A percentile compares a stretch with the other conserved stretches of the same genome.
Evolutionary conservation across 2,888 invertebrate genomes (phyloP).

Genomic region (Hypercompe scribonia): DNA sequence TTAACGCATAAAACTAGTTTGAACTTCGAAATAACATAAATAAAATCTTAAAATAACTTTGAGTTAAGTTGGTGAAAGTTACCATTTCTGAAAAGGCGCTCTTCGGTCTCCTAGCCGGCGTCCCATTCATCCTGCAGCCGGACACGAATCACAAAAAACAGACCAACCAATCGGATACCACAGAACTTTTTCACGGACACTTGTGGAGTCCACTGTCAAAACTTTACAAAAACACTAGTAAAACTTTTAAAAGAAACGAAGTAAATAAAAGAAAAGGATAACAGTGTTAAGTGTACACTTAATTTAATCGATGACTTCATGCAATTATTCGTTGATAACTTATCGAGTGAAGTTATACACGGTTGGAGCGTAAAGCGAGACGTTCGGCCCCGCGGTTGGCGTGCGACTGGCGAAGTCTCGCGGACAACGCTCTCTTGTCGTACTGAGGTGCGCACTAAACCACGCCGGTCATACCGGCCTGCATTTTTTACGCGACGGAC

Average conservation of each 20-base stretch:
- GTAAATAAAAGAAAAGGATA: conserved; percentile 25
- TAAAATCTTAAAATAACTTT: conserved; percentile 1
- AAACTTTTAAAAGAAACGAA: conserved; percentile 31
- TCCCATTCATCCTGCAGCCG: conserved; percentile 81
- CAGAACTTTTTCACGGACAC: conserved; percentile 81
- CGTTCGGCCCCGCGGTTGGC: conserved; percentile 63
- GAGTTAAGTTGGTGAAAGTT: conserved; percentile 46
- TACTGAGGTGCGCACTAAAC: conserved; percentile 45
- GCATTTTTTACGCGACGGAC: conserved; percentile 79
- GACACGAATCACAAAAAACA: conserved; percentile 69
- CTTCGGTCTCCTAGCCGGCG: conserved; percentile 81
- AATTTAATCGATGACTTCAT: conserved; percentile 85
- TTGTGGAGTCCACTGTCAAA: conserved; percentile 77
- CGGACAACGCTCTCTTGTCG: conserved; percentile 43
- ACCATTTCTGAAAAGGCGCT: conserved; percentile 83
- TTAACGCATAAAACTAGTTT: conserved; percentile 16
- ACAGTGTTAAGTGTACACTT: conserved; percentile 56
- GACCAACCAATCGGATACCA: conserved; percentile 71
- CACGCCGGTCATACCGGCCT: conserved; percentile 61
- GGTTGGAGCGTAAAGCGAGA: conserved; percentile 61
- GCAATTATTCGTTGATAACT: conserved; percentile 81
- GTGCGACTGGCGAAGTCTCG: conserved; percentile 65
- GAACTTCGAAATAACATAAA: conserved; percentile 14
- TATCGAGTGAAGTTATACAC: conserved; percentile 66
- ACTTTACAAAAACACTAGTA: conserved; percentile 60